phyloP scores from a whole-genome alignment of 2,113 vertebrate species.

The Passer domesticus region DNA sequence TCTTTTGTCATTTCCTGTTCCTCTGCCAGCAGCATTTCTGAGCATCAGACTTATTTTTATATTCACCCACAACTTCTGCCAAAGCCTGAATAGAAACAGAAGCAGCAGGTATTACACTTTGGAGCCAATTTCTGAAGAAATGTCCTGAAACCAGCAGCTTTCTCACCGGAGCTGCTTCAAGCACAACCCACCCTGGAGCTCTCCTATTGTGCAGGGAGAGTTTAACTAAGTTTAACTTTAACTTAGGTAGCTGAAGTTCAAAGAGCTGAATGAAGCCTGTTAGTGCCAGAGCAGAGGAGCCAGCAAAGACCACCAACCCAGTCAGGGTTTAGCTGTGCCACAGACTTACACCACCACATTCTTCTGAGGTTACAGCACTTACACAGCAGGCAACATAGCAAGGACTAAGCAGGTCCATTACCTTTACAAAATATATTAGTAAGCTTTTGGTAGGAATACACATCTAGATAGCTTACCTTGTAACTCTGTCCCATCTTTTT shows the following conservation, averaged over 20 bases:
- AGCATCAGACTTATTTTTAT: not conserved
- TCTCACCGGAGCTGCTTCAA: not conserved
- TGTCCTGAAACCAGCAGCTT: not conserved
- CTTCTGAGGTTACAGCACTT: not conserved
- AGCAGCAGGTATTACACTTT: not conserved
- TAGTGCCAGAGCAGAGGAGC: not conserved
- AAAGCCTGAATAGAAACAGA: not conserved
- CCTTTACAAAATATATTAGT: not conserved
- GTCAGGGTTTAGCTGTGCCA: not conserved
- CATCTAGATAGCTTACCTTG: conserved; percentile 55
- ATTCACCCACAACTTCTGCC: not conserved
- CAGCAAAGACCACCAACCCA: not conserved
- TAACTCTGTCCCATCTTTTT: conserved; percentile 43
- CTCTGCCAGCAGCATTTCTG: not conserved
- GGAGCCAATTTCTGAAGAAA: not conserved
- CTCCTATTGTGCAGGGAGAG: not conserved
- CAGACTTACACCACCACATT: not conserved
- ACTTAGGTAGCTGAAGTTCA: not conserved
- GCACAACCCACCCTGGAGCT: not conserved
- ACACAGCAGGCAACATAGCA: not conserved
- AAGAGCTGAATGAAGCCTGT: not conserved
- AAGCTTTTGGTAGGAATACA: not conserved
- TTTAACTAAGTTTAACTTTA: too few species aligned
- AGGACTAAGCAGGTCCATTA: not conserved
- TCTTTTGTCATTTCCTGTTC: not conserved